A percentile compares a stretch with the other conserved stretches of the same genome.
Evolutionary conservation across 1,140 invertebrate genomes (phyloP).

Genomic region (Pogonomyrmex barbatus): DNA sequence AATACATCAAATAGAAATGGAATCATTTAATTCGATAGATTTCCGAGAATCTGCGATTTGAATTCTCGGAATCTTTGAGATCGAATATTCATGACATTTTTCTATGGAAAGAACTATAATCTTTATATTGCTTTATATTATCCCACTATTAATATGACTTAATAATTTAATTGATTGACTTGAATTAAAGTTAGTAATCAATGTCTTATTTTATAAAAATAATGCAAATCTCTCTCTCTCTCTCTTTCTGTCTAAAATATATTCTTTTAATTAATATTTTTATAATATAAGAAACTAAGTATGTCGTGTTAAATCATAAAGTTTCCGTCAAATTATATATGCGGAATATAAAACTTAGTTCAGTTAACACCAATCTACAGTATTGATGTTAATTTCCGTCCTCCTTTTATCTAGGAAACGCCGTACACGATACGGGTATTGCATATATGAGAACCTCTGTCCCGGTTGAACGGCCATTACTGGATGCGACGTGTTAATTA

Average conservation of each 20-base stretch:
- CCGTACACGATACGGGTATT: conserved; percentile 31
- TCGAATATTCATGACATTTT: neutral
- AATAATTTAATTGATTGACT: neutral
- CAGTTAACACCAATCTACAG: neutral
- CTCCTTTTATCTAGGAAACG: conserved; percentile 23
- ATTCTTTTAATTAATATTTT: no score
- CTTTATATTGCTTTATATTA: neutral
- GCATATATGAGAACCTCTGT: conserved; percentile 56
- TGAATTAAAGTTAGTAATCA: neutral
- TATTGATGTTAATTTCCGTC: conserved; percentile 20
- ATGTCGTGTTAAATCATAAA: neutral
- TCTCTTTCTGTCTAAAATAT: no score
- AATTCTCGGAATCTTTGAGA: conserved; percentile 13
- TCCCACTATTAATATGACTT: neutral
- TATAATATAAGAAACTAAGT: no score
- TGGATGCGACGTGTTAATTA: conserved; percentile 77
- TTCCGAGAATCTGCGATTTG: conserved; percentile 45
- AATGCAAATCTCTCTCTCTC: neutral
- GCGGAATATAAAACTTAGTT: neutral
- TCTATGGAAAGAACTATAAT: neutral
- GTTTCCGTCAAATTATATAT: neutral
- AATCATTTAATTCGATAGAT: conserved; percentile 13
- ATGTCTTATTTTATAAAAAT: conserved; percentile 5
- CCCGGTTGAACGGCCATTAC: conserved; percentile 73
- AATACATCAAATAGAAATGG: conserved; percentile 47